These are phyloP conservation scores for Andrena camellia DNA, from an alignment of 2,888 invertebrate species.

Conservation along the genomic window DNA sequence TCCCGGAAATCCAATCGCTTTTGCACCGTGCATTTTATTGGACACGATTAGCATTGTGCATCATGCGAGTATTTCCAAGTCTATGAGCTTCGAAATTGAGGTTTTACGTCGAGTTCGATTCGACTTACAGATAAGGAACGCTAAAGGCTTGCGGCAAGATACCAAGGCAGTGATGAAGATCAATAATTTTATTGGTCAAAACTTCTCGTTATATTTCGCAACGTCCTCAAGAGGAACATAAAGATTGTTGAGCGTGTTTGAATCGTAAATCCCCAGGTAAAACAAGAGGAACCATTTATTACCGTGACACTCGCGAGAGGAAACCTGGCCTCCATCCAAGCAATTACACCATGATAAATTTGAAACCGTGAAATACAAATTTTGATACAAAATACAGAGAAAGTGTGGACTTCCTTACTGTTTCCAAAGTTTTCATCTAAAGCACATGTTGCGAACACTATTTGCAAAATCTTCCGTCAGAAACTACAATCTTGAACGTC, in stretches of 20 bases:
- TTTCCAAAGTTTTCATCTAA: neutral
- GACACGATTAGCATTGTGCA: no score
- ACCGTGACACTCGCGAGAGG: slow-evolving; percentile 1
- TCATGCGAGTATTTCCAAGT: no score
- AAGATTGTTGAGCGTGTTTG: neutral
- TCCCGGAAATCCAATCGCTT: slow-evolving; percentile 7
- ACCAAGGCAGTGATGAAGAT: slow-evolving; percentile 5
- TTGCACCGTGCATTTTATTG: neutral
- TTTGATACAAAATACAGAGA: neutral
- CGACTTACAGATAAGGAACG: no score
- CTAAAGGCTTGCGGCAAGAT: neutral
- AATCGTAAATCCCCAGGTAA: slow-evolving; percentile 21
- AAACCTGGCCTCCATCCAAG: neutral
- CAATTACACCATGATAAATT: slow-evolving; percentile 15
- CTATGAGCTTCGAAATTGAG: no score
- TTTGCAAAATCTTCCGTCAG: neutral
- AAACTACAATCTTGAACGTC: neutral
- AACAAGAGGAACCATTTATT: slow-evolving; percentile 34
- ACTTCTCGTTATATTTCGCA: slow-evolving; percentile 1
- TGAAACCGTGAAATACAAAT: neutral
- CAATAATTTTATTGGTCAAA: neutral
- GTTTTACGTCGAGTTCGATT: no score
- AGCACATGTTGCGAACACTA: neutral
- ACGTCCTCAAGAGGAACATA: neutral
- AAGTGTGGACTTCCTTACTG: neutral